Conservation (phyloP, 2,113 vertebrate species). For the Nothocercus julius region DNA sequence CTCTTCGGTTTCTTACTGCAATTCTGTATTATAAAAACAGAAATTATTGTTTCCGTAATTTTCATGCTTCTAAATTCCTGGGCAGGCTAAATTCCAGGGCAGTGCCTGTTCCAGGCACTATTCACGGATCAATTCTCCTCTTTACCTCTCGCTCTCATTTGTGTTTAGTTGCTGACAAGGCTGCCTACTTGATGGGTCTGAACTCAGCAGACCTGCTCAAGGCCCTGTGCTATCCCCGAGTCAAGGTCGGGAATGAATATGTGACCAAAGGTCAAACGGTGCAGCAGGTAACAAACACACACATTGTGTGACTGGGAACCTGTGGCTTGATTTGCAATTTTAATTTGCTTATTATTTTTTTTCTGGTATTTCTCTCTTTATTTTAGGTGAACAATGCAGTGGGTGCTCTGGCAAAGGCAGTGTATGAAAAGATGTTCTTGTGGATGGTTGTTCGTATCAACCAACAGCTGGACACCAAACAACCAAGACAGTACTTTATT, state of each 20-base stretch:
- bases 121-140: too few species aligned
- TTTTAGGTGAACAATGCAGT: constrained; percentile 79
- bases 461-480: constrained; percentile 82
- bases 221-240: constrained; percentile 35
- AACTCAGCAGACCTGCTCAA: constrained; percentile 51
- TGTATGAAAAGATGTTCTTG: constrained; percentile 87
- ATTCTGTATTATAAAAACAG: too few species aligned
- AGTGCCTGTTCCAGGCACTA: too few species aligned
- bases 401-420: constrained; percentile 85
- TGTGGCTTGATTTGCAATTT: not conserved
- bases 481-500: constrained; percentile 83
- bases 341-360: not conserved
- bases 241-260: constrained; percentile 50
- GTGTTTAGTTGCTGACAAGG: constrained; percentile 84
- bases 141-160: not conserved
- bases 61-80: too few species aligned
- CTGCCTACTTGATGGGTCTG: constrained; percentile 54
- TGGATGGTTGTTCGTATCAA: constrained; percentile 87
- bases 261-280: constrained; percentile 74
- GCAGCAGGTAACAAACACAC: constrained; percentile 77
- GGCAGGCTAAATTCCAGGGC: too few species aligned
- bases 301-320: not conserved
- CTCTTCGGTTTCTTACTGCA: too few species aligned
- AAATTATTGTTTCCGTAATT: too few species aligned
- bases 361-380: not conserved